Percentiles rank a stretch among this genome's conserved stretches.
These are phyloP conservation scores for Bombus difficillimus DNA, from an alignment of 1,140 invertebrate genomes.

Conservation along the genomic window DNA sequence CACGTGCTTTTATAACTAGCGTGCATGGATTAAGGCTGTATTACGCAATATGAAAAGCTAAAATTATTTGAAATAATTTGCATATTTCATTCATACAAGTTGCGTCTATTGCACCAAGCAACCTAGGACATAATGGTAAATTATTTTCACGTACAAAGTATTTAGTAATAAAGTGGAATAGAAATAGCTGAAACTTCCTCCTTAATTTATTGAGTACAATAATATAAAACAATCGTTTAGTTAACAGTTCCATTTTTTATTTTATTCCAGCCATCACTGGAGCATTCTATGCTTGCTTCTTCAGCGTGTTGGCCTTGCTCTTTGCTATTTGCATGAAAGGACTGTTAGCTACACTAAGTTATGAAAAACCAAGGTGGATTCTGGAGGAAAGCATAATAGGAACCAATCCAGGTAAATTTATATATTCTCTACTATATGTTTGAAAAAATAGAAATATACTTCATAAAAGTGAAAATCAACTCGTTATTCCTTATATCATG, in stretches of 20 bases:
- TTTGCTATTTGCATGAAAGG: slow-evolving; percentile 93
- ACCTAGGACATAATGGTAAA: too few species aligned
- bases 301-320: slow-evolving; percentile 88
- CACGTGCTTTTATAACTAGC: slow-evolving; percentile 7
- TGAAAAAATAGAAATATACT: neutral
- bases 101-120: neutral
- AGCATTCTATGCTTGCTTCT: slow-evolving; percentile 94
- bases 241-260: slow-evolving; percentile 26
- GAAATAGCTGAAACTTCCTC: neutral
- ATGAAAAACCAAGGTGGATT: slow-evolving; percentile 88
- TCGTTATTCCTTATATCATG: neutral
- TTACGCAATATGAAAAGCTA: neutral
- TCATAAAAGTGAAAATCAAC: neutral
- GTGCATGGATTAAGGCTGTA: neutral
- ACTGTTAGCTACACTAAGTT: slow-evolving; percentile 88
- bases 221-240: neutral
- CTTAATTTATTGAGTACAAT: neutral
- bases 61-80: neutral
- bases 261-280: slow-evolving; percentile 87
- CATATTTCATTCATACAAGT: neutral
- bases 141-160: too few species aligned
- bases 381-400: slow-evolving; percentile 91
- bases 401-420: slow-evolving; percentile 90
- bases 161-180: neutral
- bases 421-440: neutral